These are phyloP conservation scores for Cavia porcellus DNA, from an alignment of 2,113 vertebrate species.

Conservation along the genomic window DNA sequence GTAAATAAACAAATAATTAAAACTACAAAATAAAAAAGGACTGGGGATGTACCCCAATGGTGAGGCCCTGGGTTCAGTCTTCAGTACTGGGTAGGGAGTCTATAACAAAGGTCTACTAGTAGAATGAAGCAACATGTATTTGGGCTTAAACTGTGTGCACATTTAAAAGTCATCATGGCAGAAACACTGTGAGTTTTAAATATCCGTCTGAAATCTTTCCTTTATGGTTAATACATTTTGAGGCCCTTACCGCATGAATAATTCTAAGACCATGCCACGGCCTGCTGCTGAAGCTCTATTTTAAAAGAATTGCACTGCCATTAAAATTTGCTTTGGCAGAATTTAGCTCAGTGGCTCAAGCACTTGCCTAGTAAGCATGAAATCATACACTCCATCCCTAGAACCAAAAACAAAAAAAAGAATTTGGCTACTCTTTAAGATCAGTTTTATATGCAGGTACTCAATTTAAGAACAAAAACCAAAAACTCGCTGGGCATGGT, in stretches of 20 bases:
- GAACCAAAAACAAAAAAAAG: too few relatives aligned
- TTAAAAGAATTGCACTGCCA: conserved; percentile 49
- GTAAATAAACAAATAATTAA: not conserved
- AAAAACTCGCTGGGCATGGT: too few relatives aligned
- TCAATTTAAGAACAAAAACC: conserved; percentile 15
- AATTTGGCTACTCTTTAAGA: conserved; percentile 25
- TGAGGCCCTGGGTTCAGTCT: not conserved
- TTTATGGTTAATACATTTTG: conserved; percentile 31
- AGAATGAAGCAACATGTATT: conserved; percentile 11
- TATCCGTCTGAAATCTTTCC: conserved; percentile 54
- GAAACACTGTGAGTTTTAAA: conserved; percentile 38
- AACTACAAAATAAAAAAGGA: not conserved
- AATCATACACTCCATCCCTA: too few relatives aligned
- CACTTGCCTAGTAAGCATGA: too few relatives aligned
- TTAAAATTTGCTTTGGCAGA: conserved; percentile 22
- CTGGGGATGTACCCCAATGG: not conserved
- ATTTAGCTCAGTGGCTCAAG: too few relatives aligned
- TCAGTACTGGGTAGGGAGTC: not conserved
- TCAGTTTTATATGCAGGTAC: not conserved
- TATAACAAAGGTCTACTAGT: conserved; percentile 5
- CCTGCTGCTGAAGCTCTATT: conserved; percentile 48
- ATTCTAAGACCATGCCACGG: conserved; percentile 18
- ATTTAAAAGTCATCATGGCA: not conserved
- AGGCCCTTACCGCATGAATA: conserved; percentile 7
- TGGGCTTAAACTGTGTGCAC: not conserved